Evolutionary conservation across 2,113 vertebrate genomes (phyloP), one percentile per base, ranked within the genome.

Genomic region (Piprites chloris): DNA sequence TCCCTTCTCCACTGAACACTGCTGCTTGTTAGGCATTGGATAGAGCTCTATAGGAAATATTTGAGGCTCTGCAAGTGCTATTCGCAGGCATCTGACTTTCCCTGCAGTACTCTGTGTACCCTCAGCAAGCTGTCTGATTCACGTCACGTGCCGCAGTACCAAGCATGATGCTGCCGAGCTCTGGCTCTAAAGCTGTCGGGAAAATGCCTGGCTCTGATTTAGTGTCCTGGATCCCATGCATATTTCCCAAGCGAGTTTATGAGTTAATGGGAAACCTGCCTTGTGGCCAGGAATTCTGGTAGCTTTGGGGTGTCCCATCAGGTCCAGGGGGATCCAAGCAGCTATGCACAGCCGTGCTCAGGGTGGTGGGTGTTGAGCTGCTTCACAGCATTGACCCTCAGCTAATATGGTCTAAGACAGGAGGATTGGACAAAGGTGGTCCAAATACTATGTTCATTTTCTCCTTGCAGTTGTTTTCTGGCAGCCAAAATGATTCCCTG

Each of bases 211-310:
- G 42, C 56, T 47, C 56, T n/a, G 7, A 52, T 75, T 59, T 65
- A 56, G 21, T 6, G 8, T 56, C 67, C 65, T 0, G 2, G 50
- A n/a, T 56, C 8, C 22, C 39, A 14, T 1, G 5, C 20, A 8
- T 15, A 3, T 37, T 72, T 78, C 56, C 46, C 2, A 4, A 85
- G 65, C 0, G 0, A 72, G 41, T 83, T 22, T 4, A 0, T 6
- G 9, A 62, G 37, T 33, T 1, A 2, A 28, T 44, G 66, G 71
- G 59, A 88, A 93, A 65, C 46, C 6, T 52, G n/a, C 28, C 41
- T 58, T 5, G 1, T 23, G 39, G 22, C 50, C 33, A 63, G 85
- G 71, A 74, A 66, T 84, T 37, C 19, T n/a, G 28, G 66, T 55
- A 73, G 24, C 53, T 85, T 59, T 5, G 7, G 23, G 14, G 23